Conservation (phyloP, 1,140 invertebrate species). For the Nebria ingens region DNA sequence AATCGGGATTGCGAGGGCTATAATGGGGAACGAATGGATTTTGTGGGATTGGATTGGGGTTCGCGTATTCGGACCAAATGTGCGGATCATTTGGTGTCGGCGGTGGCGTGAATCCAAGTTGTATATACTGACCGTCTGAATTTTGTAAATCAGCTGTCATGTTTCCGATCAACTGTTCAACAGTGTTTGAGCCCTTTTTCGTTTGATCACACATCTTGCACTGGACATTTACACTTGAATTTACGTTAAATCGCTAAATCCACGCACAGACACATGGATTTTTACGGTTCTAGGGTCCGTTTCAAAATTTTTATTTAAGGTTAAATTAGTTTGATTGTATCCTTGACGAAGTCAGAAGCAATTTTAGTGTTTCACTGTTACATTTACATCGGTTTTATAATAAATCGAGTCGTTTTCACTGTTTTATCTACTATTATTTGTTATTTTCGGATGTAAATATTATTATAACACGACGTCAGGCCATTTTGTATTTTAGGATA, state of each 20-base stretch:
- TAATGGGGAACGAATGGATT: constrained; percentile 20
- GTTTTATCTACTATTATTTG: neutral
- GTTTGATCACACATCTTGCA: constrained; percentile 28
- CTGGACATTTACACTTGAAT: too few species aligned
- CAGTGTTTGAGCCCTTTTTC: constrained; percentile 30
- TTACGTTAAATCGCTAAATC: neutral
- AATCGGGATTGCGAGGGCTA: constrained; percentile 25
- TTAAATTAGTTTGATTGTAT: too few species aligned
- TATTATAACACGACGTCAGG: neutral
- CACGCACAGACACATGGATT: neutral
- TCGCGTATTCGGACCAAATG: constrained; percentile 28
- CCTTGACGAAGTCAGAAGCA: too few species aligned
- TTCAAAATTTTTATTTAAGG: too few species aligned
- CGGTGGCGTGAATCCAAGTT: constrained; percentile 39
- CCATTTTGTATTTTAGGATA: neutral
- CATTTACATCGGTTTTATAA: too few species aligned
- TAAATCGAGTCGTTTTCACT: neutral
- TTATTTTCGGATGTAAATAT: neutral
- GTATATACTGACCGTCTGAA: constrained; percentile 45
- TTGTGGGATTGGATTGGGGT: constrained; percentile 15
- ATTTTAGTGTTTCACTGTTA: too few species aligned
- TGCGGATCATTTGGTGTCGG: constrained; percentile 28
- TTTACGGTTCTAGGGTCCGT: too few species aligned
- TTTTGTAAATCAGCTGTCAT: constrained; percentile 48
- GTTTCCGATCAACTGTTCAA: constrained; percentile 51